A percentile compares a stretch with the other conserved stretches of the same genome.
Evolutionary conservation across 2,113 vertebrate species (phyloP).

Genomic region (Amphiprion percula): DNA sequence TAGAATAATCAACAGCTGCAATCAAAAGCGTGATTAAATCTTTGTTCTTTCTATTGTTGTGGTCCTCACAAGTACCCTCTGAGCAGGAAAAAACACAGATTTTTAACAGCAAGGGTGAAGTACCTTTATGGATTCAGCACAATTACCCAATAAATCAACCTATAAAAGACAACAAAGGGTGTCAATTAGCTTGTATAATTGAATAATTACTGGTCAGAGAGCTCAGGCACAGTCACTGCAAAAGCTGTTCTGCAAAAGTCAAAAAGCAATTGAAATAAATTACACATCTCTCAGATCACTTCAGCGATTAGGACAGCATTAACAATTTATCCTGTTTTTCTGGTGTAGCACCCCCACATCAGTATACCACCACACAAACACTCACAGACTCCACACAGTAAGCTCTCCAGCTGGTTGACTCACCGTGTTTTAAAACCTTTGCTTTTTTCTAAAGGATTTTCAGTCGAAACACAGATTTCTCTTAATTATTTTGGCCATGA

Average conservation of each 20-base stretch:
- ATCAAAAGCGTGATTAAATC: conserved; percentile 49
- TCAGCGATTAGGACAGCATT: conserved; percentile 87
- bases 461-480: no score
- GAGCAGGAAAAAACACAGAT: conserved; percentile 33
- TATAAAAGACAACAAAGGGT: conserved; percentile 93
- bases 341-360: background rate
- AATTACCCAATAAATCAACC: conserved; percentile 92
- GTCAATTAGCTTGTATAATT: conserved; percentile 92
- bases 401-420: no score
- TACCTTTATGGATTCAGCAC: conserved; percentile 89
- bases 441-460: background rate
- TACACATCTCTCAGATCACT: conserved; percentile 91
- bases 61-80: conserved; percentile 41
- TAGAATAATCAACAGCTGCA: conserved; percentile 48
- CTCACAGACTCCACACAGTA: conserved; percentile 21
- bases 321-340: conserved; percentile 86
- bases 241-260: conserved; percentile 93
- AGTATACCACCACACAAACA: background rate
- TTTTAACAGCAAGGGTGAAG: conserved; percentile 87
- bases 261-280: conserved; percentile 98
- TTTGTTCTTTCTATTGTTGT: conserved; percentile 44
- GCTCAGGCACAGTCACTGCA: conserved; percentile 88
- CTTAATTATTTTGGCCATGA: no score
- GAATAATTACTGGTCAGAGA: conserved; percentile 95
- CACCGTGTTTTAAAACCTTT: background rate